Percentiles rank a stretch among this genome's conserved stretches.
Conservation (phyloP, 2,113 vertebrate genomes). For the Cyprinodon variegatus region DNA sequence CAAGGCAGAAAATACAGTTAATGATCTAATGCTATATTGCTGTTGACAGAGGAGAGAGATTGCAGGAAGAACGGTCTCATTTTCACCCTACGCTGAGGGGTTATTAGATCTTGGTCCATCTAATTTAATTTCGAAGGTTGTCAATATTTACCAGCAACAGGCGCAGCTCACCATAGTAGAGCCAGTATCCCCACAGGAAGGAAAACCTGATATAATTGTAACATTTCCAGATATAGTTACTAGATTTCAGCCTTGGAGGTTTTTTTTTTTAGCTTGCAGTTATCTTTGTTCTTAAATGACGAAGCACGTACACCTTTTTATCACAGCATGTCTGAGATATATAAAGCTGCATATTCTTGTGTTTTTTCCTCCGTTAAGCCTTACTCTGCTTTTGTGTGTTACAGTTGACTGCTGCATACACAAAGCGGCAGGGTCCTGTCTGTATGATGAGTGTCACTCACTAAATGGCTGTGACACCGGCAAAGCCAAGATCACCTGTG, state of each 20-base stretch:
- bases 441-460: constrained; percentile 91
- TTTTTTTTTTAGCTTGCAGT: constrained; percentile 7
- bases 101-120: constrained; percentile 73
- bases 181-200: constrained; percentile 38
- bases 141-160: constrained; percentile 79
- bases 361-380: constrained; percentile 26
- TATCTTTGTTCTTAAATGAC: constrained; percentile 48
- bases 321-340: constrained; percentile 25
- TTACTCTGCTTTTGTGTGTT: constrained; percentile 57
- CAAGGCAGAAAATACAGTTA: constrained; percentile 62
- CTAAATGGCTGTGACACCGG: constrained; percentile 95
- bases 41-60: constrained; percentile 73
- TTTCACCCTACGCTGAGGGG: constrained; percentile 68
- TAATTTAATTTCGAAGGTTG: constrained; percentile 71
- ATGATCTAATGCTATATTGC: constrained; percentile 63
- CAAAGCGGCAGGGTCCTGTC: constrained; percentile 91
- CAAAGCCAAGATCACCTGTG: constrained; percentile 95
- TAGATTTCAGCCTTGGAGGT: constrained; percentile 24
- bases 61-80: constrained; percentile 75
- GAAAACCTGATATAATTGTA: constrained; percentile 35
- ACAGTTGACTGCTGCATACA: constrained; percentile 98
- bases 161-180: constrained; percentile 43
- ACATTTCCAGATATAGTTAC: constrained; percentile 13
- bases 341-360: background rate
- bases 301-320: constrained; percentile 36